Evolutionary conservation across 2,888 invertebrate species (phyloP), one percentile per base, ranked within the genome.

Genomic region (Melanostoma mellinum): DNA sequence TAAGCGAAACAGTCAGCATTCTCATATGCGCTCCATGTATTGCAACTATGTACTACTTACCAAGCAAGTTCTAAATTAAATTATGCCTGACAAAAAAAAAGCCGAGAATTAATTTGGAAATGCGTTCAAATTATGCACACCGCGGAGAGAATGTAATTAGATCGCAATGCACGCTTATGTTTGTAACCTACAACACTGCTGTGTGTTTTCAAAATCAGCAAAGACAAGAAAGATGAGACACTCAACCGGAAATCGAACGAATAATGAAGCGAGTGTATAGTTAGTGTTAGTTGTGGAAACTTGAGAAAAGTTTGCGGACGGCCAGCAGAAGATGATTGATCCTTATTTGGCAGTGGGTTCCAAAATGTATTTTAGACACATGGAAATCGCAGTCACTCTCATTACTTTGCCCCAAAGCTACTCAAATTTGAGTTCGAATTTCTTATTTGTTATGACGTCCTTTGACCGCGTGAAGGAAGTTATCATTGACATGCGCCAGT

Each of bases 231-330:
- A 71, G 71, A 81, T 67, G 76, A 76, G 60, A 76, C 60, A 72
- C 38, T 67, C 77, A 55, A 72, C 77, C 72, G 72, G 72, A 81
- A 81, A 80, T 76, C 76, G 65, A 60, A 67, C 46, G 58, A 50
- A 52, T 67, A 5, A 8, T 33, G 44, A 10, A 44, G 20, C 20
- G 20, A 20, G 20, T 20, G 20, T 20, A 20, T 20, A 20, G 20
- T 20, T 20, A 20, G 20, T 20, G 48, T 58, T 46, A 42, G 8
- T 67, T 61, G 30, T 71, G 48, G 36, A 52, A 55, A 63, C 61
- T 56, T 6, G 33, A 44, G 52, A 42, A 58, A 44, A 42, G 32
- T 61, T 20, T 56, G 44, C 68, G 50, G 46, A 36, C 58, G 55
- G 69, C 36, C 44, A 10, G 6, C 44, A 33, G 6, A 33, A 42